Base-by-base conservation (phyloP, 2,888 invertebrate genomes). In the Zelleria hepariella region DNA sequence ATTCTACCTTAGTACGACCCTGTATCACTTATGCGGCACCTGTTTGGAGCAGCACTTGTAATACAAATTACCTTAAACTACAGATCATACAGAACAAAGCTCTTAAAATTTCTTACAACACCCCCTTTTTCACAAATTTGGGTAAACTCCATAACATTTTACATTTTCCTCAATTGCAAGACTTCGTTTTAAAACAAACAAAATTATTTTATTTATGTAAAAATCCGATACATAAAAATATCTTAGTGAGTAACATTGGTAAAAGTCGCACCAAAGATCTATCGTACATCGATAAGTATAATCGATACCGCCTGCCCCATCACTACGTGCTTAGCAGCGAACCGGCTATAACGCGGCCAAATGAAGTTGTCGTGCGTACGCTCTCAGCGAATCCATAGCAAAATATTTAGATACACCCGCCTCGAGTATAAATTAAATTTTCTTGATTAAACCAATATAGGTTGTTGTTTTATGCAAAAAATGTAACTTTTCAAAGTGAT, bases 11-110 rank as follows among this genome's bases (percentile, higher is more conserved):
- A 8, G 42, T 56, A 5, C 32, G 56, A 1, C 56, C 56, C 42
- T 42, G 32, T 10, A 54, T 54, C 3, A 26, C 54, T 4, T 54
- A 54, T 18, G 26, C 54, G n/a, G 10, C 26, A 2, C 56, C 56
- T 5, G 56, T 56, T 2, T 56, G 56, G 56, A 56, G 56, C 21
- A 56, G 56, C 3, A 42, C 56, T 2, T 56, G 56, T 56, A 4
- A 6, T 4, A 20, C 56, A 2, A 56, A 21, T 23, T 21, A 21
- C 27, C 27, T 15, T 24, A 54, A 54, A 25, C n/a, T 54, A n/a
- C 54, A 54, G 20, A n/a, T 25, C 1, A n/a, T 54, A 5, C 54
- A 54, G 18, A 54, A 54, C n/a, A 54, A 54, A 26, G 25, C 23
- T 5, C 52, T 52, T 24, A 52, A 52, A 24, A 52, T 23, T 15